Evolutionary conservation across 2,113 vertebrate species (phyloP).

Genomic region (Perccottus glenii): DNA sequence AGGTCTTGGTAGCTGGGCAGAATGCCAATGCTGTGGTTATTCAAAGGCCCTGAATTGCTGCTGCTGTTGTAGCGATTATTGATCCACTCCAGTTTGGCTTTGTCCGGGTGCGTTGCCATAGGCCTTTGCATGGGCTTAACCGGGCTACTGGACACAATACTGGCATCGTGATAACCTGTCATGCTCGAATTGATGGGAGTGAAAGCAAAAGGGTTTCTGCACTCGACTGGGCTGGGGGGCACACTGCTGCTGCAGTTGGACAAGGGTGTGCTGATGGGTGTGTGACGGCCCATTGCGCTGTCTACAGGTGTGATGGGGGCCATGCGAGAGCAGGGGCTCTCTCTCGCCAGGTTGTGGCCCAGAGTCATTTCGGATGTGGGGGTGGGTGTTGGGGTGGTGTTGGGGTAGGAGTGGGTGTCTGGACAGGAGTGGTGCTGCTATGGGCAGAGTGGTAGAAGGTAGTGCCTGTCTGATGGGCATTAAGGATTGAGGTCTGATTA

Average conservation of each 20-base stretch:
- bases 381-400: constrained; percentile 91
- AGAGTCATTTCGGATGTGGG: constrained; percentile 95
- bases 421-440: constrained; percentile 91
- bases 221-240: constrained; percentile 96
- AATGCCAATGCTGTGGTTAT: constrained; percentile 87
- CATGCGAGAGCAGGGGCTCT: constrained; percentile 93
- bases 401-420: constrained; percentile 86
- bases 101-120: constrained; percentile 97
- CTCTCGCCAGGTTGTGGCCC: constrained; percentile 87
- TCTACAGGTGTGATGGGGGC: constrained; percentile 94
- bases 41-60: constrained; percentile 79
- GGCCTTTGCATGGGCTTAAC: constrained; percentile 99
- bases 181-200: constrained; percentile 97
- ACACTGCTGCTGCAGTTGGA: constrained; percentile 98
- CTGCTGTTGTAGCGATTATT: constrained; percentile 90
- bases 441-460: constrained; percentile 93
- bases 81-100: constrained; percentile 99
- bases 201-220: constrained; percentile 97
- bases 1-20: constrained; percentile 96
- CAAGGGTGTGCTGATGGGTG: constrained; percentile 93
- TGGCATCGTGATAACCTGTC: constrained; percentile 93
- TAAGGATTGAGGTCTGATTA: constrained; percentile 80
- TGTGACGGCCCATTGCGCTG: constrained; percentile 94
- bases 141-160: constrained; percentile 94
- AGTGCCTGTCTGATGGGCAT: constrained; percentile 80